Percentiles rank a stretch among this genome's conserved stretches.
Conservation (phyloP, 2,797 vertebrate species). For the Morus bassanus region DNA sequence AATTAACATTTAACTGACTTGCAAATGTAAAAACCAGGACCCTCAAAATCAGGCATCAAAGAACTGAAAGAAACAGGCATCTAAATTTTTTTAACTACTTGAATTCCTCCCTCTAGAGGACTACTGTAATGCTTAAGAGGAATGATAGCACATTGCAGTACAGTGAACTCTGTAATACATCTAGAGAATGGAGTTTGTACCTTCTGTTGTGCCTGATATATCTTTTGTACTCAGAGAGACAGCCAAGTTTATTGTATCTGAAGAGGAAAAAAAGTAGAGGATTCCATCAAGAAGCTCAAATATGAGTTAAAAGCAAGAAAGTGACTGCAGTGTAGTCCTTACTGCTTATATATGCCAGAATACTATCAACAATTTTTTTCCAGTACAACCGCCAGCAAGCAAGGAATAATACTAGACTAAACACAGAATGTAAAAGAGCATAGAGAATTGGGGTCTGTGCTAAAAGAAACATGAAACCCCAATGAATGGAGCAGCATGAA, state of each 20-base stretch:
- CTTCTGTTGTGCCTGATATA: background rate
- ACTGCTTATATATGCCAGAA: conserved; percentile 29
- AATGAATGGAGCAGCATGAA: conserved; percentile 49
- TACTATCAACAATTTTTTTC: conserved; percentile 20
- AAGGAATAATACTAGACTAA: conserved; percentile 58
- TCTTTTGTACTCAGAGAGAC: background rate
- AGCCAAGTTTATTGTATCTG: background rate
- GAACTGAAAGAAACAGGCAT: background rate
- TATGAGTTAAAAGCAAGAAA: conserved; percentile 18
- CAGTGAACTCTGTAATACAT: background rate
- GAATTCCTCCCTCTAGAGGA: background rate
- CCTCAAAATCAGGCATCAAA: background rate
- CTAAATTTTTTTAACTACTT: background rate
- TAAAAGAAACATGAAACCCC: conserved; percentile 53
- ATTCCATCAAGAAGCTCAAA: conserved; percentile 21
- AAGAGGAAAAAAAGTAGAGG: background rate
- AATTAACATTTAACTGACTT: conserved; percentile 41
- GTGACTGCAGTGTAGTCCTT: background rate
- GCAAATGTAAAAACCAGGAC: conserved; percentile 27
- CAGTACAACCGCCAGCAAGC: conserved; percentile 31
- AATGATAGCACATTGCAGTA: rapidly evolving
- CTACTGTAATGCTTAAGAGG: background rate
- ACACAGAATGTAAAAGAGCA: conserved; percentile 49
- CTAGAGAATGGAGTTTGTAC: background rate
- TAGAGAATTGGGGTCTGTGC: conserved; percentile 48